Evolutionary conservation across 2,797 vertebrate species (phyloP).

Genomic region (Platalea minor): DNA sequence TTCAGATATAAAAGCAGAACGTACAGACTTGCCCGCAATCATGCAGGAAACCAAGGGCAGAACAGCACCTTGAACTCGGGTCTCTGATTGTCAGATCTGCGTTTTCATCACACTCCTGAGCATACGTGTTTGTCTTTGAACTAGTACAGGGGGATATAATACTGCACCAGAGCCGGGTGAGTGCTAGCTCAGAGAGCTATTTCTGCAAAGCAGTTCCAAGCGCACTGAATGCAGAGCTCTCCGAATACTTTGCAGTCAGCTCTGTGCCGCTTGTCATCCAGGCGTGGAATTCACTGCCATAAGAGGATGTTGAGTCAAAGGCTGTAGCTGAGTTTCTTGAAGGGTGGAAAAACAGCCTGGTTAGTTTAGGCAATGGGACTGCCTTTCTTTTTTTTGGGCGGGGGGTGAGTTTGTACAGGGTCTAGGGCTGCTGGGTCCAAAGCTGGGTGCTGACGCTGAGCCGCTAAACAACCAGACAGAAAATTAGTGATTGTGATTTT

Average conservation of each 20-base stretch:
- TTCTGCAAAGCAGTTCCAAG: not conserved
- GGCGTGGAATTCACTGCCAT: conserved; percentile 2
- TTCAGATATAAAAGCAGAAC: not conserved
- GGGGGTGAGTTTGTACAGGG: not conserved
- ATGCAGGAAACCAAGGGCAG: not conserved
- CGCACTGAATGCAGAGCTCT: not conserved
- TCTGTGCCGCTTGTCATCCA: not conserved
- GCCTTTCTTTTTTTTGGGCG: not conserved
- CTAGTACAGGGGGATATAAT: not conserved
- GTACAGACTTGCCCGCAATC: not conserved
- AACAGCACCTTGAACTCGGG: not conserved
- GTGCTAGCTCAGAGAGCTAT: not conserved
- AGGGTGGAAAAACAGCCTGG: not conserved
- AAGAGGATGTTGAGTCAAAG: conserved; percentile 5
- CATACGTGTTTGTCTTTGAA: not conserved
- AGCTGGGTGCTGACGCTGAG: not conserved
- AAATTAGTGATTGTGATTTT: not conserved
- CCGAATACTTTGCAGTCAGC: not conserved
- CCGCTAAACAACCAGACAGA: not conserved
- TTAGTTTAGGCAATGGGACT: not conserved
- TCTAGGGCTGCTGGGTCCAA: not conserved
- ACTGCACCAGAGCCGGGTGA: not conserved
- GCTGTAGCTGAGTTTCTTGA: not conserved
- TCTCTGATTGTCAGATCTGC: not conserved
- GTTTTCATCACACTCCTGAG: not conserved